Base-by-base conservation (phyloP, 2,797 vertebrate species). In the Platalea minor region DNA sequence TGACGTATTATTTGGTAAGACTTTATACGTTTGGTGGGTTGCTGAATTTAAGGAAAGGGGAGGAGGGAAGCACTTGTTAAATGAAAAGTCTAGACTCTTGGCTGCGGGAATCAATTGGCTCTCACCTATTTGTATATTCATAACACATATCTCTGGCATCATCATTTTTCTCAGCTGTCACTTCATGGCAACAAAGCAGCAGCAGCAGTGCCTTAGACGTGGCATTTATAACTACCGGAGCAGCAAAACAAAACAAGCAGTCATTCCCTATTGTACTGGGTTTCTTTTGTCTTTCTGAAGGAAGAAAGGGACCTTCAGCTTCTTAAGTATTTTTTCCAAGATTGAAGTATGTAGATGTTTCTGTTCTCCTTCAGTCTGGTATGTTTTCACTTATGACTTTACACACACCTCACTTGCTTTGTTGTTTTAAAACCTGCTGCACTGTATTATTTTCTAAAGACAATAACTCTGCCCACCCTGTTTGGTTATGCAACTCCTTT, bases 161-260 rank as follows among this genome's bases (percentile, higher is more conserved):
- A 86, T 92, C 14, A 18, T 93, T 96, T 94, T 92, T 85, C 82
- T 94, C 68, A 79, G 89, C 88, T 96, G 93, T 95, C 95, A 90
- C 82, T 94, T 94, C 50, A 39, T 2, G 13, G 57, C 64, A 88
- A 39, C 60, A 88, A 82, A 92, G 70, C 31, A 6, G 75, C 50
- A 74, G 70, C 64, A 85, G 59, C 18, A 20, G 43, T 65, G 63
- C 67, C 65, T 85, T 73, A 85, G 67, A 92, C 2, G 0, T 86
- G 76, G 70, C 82, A 79, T 88, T 95, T 96, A 28, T 90, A 94
- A 75, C 72, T 85, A 46, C 39, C 8, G 5, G 67, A 90, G 64
- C 77, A 96, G 72, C 43, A 95, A 93, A 94, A 95, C 64, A 86
- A 95, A 92, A 80, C 61, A 93, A 63, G 57, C 56, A 65, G 50